Percentiles rank a stretch among this genome's conserved stretches.
phyloP scores from a whole-genome alignment of 2,797 vertebrate genomes.

The Arctocebus calabarensis region DNA sequence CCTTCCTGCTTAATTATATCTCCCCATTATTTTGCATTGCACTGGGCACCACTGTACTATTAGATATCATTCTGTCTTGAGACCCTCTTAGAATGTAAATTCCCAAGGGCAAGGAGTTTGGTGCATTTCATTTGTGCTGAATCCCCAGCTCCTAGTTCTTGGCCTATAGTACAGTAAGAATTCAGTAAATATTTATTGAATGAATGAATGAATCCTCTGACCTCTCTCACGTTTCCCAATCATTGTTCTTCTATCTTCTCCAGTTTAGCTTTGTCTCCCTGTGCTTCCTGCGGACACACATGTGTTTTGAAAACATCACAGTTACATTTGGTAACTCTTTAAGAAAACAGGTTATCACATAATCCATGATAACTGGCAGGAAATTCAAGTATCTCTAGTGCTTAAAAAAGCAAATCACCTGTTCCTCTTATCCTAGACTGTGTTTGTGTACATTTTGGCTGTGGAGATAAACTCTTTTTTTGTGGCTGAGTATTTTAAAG shows the following conservation, averaged over 20 bases:
- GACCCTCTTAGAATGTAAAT: background rate
- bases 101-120: background rate
- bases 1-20: background rate
- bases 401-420: conserved; percentile 42
- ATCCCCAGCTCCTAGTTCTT: background rate
- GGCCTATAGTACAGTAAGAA: background rate
- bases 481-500: conserved; percentile 8
- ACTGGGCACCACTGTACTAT: background rate
- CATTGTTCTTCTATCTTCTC: background rate
- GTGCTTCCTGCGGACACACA: background rate
- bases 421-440: background rate
- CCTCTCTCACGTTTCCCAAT: background rate
- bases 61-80: background rate
- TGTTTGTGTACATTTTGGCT: background rate
- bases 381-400: background rate
- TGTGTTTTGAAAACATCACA: background rate
- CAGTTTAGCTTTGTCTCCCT: background rate
- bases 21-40: background rate
- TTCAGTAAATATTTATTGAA: background rate
- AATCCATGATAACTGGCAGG: background rate
- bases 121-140: background rate
- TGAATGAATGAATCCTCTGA: background rate
- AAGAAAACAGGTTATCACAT: background rate
- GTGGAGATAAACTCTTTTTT: background rate
- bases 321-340: background rate